Base-by-base conservation (phyloP, 2,113 vertebrate genomes). In the Muntiacus reevesi region DNA sequence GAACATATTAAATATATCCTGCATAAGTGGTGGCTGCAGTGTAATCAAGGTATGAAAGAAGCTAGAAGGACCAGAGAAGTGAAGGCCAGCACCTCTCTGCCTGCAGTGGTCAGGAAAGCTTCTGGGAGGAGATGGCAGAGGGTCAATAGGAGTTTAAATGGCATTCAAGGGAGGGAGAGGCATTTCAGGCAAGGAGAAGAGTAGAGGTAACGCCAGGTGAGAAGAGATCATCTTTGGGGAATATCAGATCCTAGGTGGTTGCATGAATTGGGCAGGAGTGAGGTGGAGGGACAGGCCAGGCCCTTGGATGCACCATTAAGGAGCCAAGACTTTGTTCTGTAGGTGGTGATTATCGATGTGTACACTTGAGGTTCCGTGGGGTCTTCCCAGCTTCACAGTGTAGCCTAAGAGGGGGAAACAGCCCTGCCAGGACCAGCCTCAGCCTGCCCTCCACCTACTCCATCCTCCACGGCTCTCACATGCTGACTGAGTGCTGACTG, bases 341-440 rank as follows among this genome's bases (percentile, higher is more conserved):
- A 84, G 50, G 45, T 13, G 2, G 13, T 2, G 21, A 7, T 62
- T 45, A 36, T 33, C 23, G 11, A 0, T 36, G 52, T 27, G 52
- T 25, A 13, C 14, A 91, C 30, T 28, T 2, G 6, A 50, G 79
- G 13, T 23, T 82, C 79, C 52, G 23, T n/a, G 50, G 87, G 71
- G 82, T 92, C 79, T 10, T 78, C 55, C 27, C 2, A 36, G 85
- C 57, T 40, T 86, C 36, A 21, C 23, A 8, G 2, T 19, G 25
- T 47, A 21, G 23, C n/a, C 78, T 13, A 71, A n/a, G 47, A 71
- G 3, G 40, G 71, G 54, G 45, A 92, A 84, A 47, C 85, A 87
- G n/a, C 27, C 67, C 40, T 14, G 13, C 2, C 2, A n/a, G 47
- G 45, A 6, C 45, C 23, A 43, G 0, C 1, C 3, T 28, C 19